phyloP scores from a whole-genome alignment of 2,797 vertebrate genomes.

The Rhodeus uyekii region DNA sequence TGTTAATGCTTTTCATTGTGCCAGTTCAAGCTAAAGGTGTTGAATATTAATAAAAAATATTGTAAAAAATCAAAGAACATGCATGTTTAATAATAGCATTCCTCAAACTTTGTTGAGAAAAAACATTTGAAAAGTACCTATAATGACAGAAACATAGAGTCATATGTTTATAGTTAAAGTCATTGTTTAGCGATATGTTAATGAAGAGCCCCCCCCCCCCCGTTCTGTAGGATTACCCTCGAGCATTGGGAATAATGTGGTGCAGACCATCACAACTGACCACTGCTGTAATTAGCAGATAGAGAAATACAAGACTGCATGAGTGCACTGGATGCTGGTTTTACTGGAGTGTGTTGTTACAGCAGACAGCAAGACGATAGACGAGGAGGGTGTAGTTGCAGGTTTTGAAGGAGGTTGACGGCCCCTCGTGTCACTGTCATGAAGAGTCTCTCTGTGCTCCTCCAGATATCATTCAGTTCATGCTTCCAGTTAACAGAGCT shows the following conservation, averaged over 20 bases:
- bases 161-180: background rate
- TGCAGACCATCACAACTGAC: background rate
- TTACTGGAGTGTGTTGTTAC: background rate
- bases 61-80: background rate
- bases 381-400: constrained; percentile 62
- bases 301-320: background rate
- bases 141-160: background rate
- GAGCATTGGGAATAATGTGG: no score
- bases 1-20: background rate
- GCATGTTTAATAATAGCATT: background rate
- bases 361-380: constrained; percentile 40
- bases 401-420: constrained; percentile 59
- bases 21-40: background rate
- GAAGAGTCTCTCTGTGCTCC: constrained; percentile 26
- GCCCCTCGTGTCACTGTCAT: constrained; percentile 60
- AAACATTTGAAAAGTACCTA: background rate
- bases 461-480: background rate
- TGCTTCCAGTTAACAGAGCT: background rate
- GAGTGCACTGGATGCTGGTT: background rate
- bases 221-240: no score
- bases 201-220: no score
- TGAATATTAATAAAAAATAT: background rate
- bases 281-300: background rate
- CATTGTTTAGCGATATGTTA: background rate
- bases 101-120: background rate